Percentiles rank a stretch among this genome's conserved stretches.
Conservation (phyloP, 2,888 invertebrate genomes). For the Sisyra nigra region DNA sequence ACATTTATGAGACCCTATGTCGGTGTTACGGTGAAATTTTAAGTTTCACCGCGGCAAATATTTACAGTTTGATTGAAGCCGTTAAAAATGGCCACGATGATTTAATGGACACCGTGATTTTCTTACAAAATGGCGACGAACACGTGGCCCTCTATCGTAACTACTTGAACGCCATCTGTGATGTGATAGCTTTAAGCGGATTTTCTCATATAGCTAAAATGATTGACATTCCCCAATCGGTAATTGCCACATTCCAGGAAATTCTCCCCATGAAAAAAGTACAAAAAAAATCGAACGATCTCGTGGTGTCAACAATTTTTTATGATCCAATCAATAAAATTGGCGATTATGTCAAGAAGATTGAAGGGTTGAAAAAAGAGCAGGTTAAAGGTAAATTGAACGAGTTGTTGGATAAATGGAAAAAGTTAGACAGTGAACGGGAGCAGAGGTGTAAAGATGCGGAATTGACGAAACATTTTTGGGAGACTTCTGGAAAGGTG, state of each 20-base stretch:
- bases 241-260: conserved; percentile 18
- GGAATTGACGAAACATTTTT: conserved; percentile 52
- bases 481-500: conserved; percentile 51
- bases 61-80: conserved; percentile 51
- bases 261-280: conserved; percentile 1
- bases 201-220: conserved; percentile 46
- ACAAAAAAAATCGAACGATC: conserved; percentile 22
- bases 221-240: conserved; percentile 39
- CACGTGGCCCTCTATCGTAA: conserved; percentile 51
- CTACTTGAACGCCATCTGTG: conserved; percentile 54
- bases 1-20: conserved; percentile 46
- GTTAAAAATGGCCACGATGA: conserved; percentile 46
- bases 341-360: neutral
- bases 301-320: conserved; percentile 40
- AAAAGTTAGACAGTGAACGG: conserved; percentile 43
- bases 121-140: conserved; percentile 49
- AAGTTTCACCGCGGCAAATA: conserved; percentile 47
- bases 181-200: conserved; percentile 55
- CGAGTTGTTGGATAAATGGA: conserved; percentile 43
- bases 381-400: conserved; percentile 22
- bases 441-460: conserved; percentile 45
- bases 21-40: conserved; percentile 51
- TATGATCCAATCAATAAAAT: conserved; percentile 35
- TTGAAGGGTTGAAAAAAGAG: neutral
- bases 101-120: conserved; percentile 43